Evolutionary conservation across 2,113 vertebrate species (phyloP), one percentile per base, ranked within the genome.

Genomic region (Sinocyclocheilus rhinocerous): DNA sequence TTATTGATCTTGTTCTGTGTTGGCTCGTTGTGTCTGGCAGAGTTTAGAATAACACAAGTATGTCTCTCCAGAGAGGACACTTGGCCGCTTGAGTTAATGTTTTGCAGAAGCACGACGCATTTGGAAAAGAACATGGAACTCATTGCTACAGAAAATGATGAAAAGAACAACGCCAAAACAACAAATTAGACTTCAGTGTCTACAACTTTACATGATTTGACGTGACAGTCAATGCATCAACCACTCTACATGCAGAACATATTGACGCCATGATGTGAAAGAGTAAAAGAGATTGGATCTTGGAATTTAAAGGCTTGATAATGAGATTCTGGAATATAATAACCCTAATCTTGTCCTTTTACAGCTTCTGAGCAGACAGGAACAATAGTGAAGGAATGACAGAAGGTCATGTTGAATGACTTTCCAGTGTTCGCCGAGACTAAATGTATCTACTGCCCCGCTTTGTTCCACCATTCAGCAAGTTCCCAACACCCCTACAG

Each of bases 271-370:
- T 33, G 29, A 33, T 33, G 3, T 33, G 29, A 33, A 39, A 61
- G 33, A 33, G 24, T 36, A 63, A 81, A 29, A 59, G 26, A 81
- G 77, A 24, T 16, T 13, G 0, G 15, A 69, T 85, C 29, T 78
- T 57, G 59, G 45, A 45, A 61, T 48, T 22, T 42, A 63, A 45
- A 42, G 20, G 61, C 72, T 55, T 24, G 3, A 76, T 29, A 45
- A 39, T 57, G 11, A 55, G 24, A 24, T 81, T 84, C 39, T n/a
- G 36, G n/a, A 63, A 69, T 67, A 85, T 82, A 81, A 87, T 80
- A 69, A 61, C 36, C n/a, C 42, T 65, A 55, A 9, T 55, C 3
- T 73, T 75, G 33, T 55, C 42, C 4, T 10, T 26, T 75, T 50
- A 84, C 45, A 26, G 67, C 26, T 16, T 77, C 15, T 52, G 26